Base-by-base conservation (phyloP, 2,113 vertebrate species). In the Carassius auratus region DNA sequence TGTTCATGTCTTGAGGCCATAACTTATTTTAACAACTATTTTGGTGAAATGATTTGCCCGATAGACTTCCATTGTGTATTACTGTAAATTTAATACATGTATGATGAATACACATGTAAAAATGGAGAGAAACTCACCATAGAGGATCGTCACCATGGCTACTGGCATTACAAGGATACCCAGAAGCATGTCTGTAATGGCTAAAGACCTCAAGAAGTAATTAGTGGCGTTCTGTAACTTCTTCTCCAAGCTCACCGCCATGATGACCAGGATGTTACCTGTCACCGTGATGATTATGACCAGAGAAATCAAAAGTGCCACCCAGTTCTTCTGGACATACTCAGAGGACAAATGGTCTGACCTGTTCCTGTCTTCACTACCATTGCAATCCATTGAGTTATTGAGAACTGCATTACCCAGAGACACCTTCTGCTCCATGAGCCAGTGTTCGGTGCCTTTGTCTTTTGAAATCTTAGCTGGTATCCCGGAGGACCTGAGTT, bases 221-320 rank as follows among this genome's bases (percentile, higher is more conserved):
- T 97, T 97, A 86, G 96, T 97, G 87, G 96, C 96, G 26, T 96
- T 97, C 94, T 97, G 96, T 89, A 97, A 95, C 88, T 96, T 97
- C 90, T 95, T 97, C 93, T 97, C 96, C 91, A 96, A 92, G 78
- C 96, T 95, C 83, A 97, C 96, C 83, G 96, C 96, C 96, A 97
- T 94, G 92, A 97, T 97, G 92, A 97, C 96, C 74, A 97, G 94
- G 87, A 97, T 96, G 92, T 97, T 97, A 52, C 96, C 96, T 83
- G 94, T 95, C 92, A 97, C 96, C 81, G 96, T 97, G 79, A 96
- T 90, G 86, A 96, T 86, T 66, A 97, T 96, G 85, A 96, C 95
- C 78, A 94, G 91, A 38, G 94, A 87, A 78, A 95, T 96, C 91
- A 97, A 89, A 87, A 97, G 83, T 84, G 96, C 96, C 1, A 95